These are phyloP conservation scores for Paralichthys olivaceus DNA, from an alignment of 2,113 vertebrate genomes.

Conservation along the genomic window DNA sequence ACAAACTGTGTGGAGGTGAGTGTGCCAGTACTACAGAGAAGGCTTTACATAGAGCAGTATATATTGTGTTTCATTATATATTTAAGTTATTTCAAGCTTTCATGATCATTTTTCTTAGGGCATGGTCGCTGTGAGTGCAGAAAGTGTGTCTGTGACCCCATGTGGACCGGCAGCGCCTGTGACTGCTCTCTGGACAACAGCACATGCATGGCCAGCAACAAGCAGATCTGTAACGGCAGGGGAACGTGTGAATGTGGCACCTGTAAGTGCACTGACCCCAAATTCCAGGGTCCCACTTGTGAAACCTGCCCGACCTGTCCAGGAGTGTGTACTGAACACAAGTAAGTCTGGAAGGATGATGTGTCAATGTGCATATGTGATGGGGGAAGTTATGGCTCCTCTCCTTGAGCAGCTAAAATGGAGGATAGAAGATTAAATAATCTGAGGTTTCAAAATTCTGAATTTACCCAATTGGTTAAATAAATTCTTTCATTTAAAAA, in stretches of 20 bases:
- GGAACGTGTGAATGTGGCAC: constrained; percentile 90
- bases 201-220: constrained; percentile 88
- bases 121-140: constrained; percentile 93
- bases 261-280: constrained; percentile 93
- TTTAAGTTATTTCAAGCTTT: not conserved
- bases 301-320: constrained; percentile 96
- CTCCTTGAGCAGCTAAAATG: too few species aligned
- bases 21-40: accelerated
- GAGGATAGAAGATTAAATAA: too few species aligned
- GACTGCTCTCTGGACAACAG: constrained; percentile 91
- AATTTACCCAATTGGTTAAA: too few species aligned
- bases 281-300: constrained; percentile 94
- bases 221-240: constrained; percentile 93
- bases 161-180: constrained; percentile 93
- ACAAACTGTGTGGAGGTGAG: constrained; percentile 95
- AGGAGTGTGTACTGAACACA: constrained; percentile 92
- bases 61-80: too few species aligned
- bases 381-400: too few species aligned
- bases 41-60: too few species aligned
- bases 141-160: constrained; percentile 89
- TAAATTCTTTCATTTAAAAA: too few species aligned
- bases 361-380: too few species aligned
- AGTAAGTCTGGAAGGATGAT: constrained; percentile 81
- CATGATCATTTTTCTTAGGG: constrained; percentile 75
- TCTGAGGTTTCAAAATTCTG: too few species aligned